Percentiles rank a stretch among this genome's conserved stretches.
These are phyloP conservation scores for Myotis findleyi DNA, from an alignment of 2,797 vertebrate species.

Conservation along the genomic window DNA sequence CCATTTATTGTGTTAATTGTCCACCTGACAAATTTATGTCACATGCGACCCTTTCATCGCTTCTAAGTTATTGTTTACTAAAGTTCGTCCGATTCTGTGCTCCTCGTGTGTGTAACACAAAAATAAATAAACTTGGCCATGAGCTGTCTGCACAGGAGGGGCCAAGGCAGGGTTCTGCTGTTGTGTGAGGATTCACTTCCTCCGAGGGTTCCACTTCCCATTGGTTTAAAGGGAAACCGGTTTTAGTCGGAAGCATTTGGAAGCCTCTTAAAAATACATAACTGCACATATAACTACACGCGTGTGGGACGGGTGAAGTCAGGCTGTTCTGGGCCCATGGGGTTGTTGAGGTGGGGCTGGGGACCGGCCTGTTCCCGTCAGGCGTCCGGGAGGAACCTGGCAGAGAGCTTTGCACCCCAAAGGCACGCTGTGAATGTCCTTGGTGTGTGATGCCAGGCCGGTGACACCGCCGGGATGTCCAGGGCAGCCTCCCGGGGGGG, in stretches of 20 bases:
- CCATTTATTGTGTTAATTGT: not conserved
- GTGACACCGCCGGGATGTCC: not conserved
- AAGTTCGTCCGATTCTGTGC: not conserved
- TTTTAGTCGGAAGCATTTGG: not conserved
- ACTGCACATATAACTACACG: not conserved
- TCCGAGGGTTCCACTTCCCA: not conserved
- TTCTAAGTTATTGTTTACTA: constrained; percentile 66
- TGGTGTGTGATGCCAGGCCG: not conserved
- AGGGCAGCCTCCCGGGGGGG: not conserved
- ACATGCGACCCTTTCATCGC: not conserved
- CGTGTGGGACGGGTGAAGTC: not conserved
- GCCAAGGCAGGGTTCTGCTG: not conserved
- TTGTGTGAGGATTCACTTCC: not conserved
- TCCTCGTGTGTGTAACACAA: not conserved
- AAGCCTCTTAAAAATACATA: not conserved
- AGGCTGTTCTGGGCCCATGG: not conserved
- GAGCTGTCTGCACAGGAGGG: too few relatives aligned
- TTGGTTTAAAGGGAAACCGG: not conserved
- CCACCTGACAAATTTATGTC: not conserved
- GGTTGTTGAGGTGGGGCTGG: not conserved
- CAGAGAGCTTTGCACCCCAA: not conserved
- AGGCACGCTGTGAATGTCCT: not conserved
- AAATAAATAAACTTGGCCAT: not conserved
- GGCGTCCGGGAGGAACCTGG: not conserved
- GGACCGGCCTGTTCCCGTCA: not conserved